Percentiles rank a stretch among this genome's conserved stretches.
Evolutionary conservation across 2,888 invertebrate genomes (phyloP).

Genomic region (Troglohyphantes excavatus): DNA sequence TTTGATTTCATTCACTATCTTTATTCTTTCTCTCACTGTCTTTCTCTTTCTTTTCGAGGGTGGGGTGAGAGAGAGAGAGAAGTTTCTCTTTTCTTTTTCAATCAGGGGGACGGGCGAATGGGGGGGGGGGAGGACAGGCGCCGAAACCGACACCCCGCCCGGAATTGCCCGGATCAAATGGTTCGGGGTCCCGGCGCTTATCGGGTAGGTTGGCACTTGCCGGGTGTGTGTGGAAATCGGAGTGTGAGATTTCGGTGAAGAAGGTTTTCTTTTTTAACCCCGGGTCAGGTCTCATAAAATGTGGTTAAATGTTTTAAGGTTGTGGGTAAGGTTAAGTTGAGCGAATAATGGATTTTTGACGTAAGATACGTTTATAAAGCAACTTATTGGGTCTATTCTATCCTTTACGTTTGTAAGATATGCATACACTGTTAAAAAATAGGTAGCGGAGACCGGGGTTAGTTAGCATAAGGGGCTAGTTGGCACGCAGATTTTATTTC

Average conservation of each 20-base stretch:
- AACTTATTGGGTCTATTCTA: too few relatives aligned
- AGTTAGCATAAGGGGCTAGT: too few relatives aligned
- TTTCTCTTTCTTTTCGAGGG: not conserved
- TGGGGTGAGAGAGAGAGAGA: slow-evolving; percentile 13
- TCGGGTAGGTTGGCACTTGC: slow-evolving; percentile 6
- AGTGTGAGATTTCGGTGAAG: slow-evolving; percentile 14
- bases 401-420: too few relatives aligned
- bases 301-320: not conserved
- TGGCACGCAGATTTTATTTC: too few relatives aligned
- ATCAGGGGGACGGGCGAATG: slow-evolving; percentile 34
- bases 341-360: too few relatives aligned
- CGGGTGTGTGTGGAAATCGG: slow-evolving; percentile 23
- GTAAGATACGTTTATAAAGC: too few relatives aligned
- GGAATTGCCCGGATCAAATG: not conserved
- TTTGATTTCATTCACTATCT: slow-evolving; percentile 64
- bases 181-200: not conserved
- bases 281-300: not conserved
- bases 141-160: slow-evolving; percentile 45
- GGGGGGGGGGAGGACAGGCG: too few relatives aligned
- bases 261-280: not conserved
- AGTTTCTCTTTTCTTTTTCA: slow-evolving; percentile 63
- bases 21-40: slow-evolving; percentile 17
- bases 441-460: too few relatives aligned
- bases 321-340: not conserved
- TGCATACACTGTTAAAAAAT: too few relatives aligned